These are phyloP conservation scores for Lates japonicus DNA, from an alignment of 2,797 vertebrate genomes.

Conservation along the genomic window DNA sequence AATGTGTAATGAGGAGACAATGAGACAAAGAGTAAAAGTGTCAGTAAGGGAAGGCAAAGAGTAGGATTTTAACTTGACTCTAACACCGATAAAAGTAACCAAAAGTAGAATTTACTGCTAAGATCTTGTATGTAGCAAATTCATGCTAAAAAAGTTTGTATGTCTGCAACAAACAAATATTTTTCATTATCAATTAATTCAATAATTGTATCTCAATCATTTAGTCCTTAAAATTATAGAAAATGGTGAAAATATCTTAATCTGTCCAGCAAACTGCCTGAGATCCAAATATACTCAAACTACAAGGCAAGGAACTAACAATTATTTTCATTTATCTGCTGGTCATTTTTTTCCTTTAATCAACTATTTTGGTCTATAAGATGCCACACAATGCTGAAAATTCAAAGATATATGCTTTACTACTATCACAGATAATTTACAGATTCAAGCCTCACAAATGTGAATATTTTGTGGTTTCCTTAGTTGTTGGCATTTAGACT, in stretches of 20 bases:
- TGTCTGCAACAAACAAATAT: background rate
- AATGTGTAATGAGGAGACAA: constrained; percentile 24
- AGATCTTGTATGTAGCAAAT: background rate
- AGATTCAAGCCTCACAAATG: background rate
- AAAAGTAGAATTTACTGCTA: background rate
- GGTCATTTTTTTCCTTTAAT: background rate
- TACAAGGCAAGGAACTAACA: background rate
- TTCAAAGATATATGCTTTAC: too few relatives aligned
- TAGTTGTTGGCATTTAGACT: background rate
- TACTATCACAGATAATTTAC: background rate
- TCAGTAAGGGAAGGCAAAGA: constrained; percentile 1
- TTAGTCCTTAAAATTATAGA: background rate
- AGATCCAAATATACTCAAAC: background rate
- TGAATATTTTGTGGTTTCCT: background rate
- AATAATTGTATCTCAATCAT: background rate
- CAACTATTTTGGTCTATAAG: background rate
- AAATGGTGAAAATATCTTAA: too few relatives aligned
- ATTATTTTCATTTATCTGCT: background rate
- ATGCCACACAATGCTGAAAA: background rate
- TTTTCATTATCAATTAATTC: background rate
- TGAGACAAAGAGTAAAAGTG: background rate
- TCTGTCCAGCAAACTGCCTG: background rate
- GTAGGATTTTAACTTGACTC: background rate
- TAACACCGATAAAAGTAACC: background rate
- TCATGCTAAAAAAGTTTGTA: background rate